These are phyloP conservation scores for Vireo altiloquus DNA, from an alignment of 2,113 vertebrate genomes.

Conservation along the genomic window DNA sequence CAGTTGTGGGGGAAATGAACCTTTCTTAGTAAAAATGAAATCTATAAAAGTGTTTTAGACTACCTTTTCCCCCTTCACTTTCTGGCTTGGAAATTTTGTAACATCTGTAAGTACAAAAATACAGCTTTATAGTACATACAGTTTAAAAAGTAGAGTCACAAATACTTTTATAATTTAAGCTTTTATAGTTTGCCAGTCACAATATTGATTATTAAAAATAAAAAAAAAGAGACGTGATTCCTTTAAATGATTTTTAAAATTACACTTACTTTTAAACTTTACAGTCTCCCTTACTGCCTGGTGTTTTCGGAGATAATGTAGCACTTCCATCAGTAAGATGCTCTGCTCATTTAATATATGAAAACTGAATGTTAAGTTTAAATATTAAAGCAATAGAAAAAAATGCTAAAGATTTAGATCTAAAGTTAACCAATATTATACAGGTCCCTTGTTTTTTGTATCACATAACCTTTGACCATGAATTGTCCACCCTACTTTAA, in stretches of 20 bases:
- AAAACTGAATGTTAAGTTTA: conserved; percentile 34
- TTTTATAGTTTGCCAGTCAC: conserved; percentile 40
- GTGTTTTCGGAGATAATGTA: not conserved
- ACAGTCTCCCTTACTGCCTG: not conserved
- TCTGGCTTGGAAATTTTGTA: conserved; percentile 52
- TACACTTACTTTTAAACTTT: conserved; percentile 5
- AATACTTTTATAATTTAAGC: conserved; percentile 58
- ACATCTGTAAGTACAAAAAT: conserved; percentile 46
- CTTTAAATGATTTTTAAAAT: conserved; percentile 15
- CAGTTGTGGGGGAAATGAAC: not conserved
- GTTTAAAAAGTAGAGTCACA: conserved; percentile 40
- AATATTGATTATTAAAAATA: not conserved
- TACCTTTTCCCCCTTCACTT: not conserved
- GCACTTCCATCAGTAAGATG: conserved; percentile 35
- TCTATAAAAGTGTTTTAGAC: not conserved
- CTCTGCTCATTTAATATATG: conserved; percentile 28
- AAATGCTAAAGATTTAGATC: conserved; percentile 5
- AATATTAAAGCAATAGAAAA: conserved; percentile 37
- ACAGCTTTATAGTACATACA: conserved; percentile 51
- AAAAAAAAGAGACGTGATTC: not conserved
- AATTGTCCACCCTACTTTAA: conserved; percentile 22
- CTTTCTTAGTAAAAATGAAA: not conserved
- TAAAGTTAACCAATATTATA: not conserved
- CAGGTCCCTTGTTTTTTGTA: conserved; percentile 7
- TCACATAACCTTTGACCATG: not conserved